These are phyloP conservation scores for Euborellia annulipes DNA, from an alignment of 1,140 invertebrate genomes.

Conservation along the genomic window DNA sequence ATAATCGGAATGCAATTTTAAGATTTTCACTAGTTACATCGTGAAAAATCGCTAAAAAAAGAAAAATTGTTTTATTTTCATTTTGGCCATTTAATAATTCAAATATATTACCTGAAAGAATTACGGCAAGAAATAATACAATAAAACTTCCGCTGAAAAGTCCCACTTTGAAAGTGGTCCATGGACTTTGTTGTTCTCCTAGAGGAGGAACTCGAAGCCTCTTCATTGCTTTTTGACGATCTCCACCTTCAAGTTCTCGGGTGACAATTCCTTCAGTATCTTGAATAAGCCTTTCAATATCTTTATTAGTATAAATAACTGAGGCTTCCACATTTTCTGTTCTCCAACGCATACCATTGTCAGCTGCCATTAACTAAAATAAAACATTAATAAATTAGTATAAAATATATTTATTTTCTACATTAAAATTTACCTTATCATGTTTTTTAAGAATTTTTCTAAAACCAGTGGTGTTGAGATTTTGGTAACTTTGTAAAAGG, in stretches of 20 bases:
- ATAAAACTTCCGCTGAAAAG: constrained; percentile 67
- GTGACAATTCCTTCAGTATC: constrained; percentile 90
- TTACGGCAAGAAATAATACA: constrained; percentile 54
- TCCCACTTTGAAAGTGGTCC: constrained; percentile 74
- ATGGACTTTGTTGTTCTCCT: constrained; percentile 77
- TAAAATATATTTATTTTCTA: not conserved
- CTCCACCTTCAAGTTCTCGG: constrained; percentile 82
- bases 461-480: constrained; percentile 83
- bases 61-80: constrained; percentile 2
- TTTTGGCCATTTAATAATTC: not conserved
- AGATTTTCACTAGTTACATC: constrained; percentile 28
- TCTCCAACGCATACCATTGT: constrained; percentile 73
- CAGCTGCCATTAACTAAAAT: constrained; percentile 47
- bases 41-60: constrained; percentile 28
- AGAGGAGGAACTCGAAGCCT: constrained; percentile 86
- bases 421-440: constrained; percentile 50
- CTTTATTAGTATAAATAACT: constrained; percentile 93
- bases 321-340: constrained; percentile 83
- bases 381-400: constrained; percentile 11
- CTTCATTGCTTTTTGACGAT: constrained; percentile 96
- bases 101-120: constrained; percentile 43
- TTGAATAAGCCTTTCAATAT: constrained; percentile 89
- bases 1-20: constrained; percentile 46
- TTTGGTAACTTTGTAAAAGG: constrained; percentile 54
- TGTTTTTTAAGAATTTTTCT: constrained; percentile 89